Percentiles rank a stretch among this genome's conserved stretches.
phyloP scores from a whole-genome alignment of 92 coral and sea anemone genomes.

The Actinernus sp. region DNA sequence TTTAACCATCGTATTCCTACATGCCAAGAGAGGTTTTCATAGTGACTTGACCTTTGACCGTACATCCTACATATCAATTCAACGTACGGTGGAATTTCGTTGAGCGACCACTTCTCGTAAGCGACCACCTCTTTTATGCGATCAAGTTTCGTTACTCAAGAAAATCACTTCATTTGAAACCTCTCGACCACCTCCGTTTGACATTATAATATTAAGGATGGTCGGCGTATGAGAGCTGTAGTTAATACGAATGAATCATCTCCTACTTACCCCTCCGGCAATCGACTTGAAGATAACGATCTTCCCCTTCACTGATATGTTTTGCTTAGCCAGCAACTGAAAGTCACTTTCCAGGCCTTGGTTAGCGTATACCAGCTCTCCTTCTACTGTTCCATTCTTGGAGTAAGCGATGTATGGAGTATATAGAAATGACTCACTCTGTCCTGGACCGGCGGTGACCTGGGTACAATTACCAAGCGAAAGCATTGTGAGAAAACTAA shows the following conservation, averaged over 20 bases:
- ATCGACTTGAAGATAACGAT: slow-evolving; percentile 50
- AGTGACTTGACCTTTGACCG: too few species aligned
- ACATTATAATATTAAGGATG: too few species aligned
- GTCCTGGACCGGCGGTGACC: slow-evolving; percentile 30
- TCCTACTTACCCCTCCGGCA: slow-evolving; percentile 32
- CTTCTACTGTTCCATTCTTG: slow-evolving; percentile 64
- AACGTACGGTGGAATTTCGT: too few species aligned
- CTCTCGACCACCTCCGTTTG: too few species aligned
- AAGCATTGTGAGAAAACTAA: background rate
- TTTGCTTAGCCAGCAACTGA: slow-evolving; percentile 9
- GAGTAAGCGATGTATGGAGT: slow-evolving; percentile 69
- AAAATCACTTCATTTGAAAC: too few species aligned
- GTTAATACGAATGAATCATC: too few species aligned
- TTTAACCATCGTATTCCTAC: background rate
- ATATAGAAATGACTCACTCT: slow-evolving; percentile 34
- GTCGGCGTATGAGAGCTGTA: too few species aligned
- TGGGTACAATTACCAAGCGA: background rate
- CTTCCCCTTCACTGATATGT: slow-evolving; percentile 54
- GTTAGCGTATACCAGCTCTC: slow-evolving; percentile 78
- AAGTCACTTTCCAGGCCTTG: slow-evolving; percentile 44
- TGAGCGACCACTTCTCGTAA: too few species aligned
- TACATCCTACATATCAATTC: too few species aligned
- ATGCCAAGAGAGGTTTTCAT: background rate
- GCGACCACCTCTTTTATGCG: too few species aligned
- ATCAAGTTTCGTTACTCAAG: too few species aligned